A percentile compares a stretch with the other conserved stretches of the same genome.
These are phyloP conservation scores for Zaprionus gabonicus DNA, from an alignment of 1,140 invertebrate genomes.

Conservation along the genomic window DNA sequence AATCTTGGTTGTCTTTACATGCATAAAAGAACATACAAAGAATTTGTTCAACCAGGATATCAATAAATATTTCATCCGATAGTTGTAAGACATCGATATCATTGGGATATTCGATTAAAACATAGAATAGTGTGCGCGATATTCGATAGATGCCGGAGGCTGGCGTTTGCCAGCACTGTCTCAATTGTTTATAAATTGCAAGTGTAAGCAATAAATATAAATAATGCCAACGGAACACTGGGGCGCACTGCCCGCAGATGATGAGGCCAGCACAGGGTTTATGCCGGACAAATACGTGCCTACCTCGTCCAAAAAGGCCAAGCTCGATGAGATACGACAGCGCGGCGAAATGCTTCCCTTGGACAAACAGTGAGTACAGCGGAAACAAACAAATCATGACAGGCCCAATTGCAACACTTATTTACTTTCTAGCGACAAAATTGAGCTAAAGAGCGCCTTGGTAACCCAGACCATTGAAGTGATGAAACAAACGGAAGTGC, in stretches of 20 bases:
- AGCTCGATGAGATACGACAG: conserved; percentile 59
- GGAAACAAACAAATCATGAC: neutral
- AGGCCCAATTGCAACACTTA: neutral
- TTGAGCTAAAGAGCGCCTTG: conserved; percentile 74
- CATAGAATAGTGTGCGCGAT: neutral
- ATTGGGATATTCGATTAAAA: neutral
- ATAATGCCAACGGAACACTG: conserved; percentile 65
- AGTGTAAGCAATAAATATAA: neutral
- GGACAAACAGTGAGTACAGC: conserved; percentile 49
- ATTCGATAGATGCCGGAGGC: neutral
- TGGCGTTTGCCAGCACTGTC: conserved; percentile 15
- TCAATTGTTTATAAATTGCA: conserved; percentile 26
- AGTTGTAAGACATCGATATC: neutral
- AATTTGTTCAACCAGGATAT: too few species aligned
- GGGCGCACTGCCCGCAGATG: conserved; percentile 46
- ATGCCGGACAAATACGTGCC: conserved; percentile 55
- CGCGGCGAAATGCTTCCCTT: conserved; percentile 31
- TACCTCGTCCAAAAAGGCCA: conserved; percentile 50
- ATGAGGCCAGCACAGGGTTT: conserved; percentile 35
- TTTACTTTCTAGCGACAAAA: conserved; percentile 22
- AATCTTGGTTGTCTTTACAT: neutral
- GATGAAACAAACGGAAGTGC: conserved; percentile 83
- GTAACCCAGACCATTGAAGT: conserved; percentile 83
- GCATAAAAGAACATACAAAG: too few species aligned
- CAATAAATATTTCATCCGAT: too few species aligned